Percentiles rank a stretch among this genome's conserved stretches.
Conservation (phyloP, 2,888 invertebrate genomes). For the Desoria tigrina region DNA sequence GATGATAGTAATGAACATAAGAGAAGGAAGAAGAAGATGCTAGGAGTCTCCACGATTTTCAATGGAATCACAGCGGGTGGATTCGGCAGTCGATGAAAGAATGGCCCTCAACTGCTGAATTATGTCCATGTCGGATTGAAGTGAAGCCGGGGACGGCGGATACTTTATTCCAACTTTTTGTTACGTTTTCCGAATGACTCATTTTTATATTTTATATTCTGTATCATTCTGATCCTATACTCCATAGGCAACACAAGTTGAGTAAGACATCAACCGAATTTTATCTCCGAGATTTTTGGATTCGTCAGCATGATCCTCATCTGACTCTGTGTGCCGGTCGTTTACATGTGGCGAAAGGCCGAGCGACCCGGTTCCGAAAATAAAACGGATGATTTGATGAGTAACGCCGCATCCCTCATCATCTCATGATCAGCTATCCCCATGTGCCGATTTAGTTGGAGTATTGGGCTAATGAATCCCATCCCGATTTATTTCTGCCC, state of each 20-base stretch:
- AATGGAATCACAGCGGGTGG: constrained; percentile 14
- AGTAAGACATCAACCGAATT: constrained; percentile 11
- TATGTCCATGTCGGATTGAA: constrained; percentile 7
- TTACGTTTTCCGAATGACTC: not conserved
- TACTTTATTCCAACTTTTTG: not conserved
- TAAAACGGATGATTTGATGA: too few species aligned
- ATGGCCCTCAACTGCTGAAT: constrained; percentile 6
- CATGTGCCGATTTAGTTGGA: not conserved
- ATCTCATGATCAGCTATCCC: not conserved
- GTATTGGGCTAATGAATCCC: too few species aligned
- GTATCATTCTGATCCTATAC: too few species aligned
- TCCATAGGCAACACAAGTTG: not conserved
- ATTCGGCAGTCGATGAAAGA: constrained; percentile 15
- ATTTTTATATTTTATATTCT: not conserved
- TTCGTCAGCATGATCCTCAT: not conserved
- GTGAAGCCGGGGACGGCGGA: not conserved
- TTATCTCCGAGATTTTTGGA: not conserved
- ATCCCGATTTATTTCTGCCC: too few species aligned
- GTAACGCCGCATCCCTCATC: too few species aligned
- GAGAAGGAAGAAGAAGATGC: not conserved
- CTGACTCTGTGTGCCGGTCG: not conserved
- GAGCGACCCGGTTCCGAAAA: too few species aligned
- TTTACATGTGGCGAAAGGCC: too few species aligned
- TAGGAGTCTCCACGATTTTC: constrained; percentile 11
- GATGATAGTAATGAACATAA: not conserved